Evolutionary conservation across 2,113 vertebrate genomes (phyloP), one percentile per base, ranked within the genome.

Genomic region (Chauna torquata): DNA sequence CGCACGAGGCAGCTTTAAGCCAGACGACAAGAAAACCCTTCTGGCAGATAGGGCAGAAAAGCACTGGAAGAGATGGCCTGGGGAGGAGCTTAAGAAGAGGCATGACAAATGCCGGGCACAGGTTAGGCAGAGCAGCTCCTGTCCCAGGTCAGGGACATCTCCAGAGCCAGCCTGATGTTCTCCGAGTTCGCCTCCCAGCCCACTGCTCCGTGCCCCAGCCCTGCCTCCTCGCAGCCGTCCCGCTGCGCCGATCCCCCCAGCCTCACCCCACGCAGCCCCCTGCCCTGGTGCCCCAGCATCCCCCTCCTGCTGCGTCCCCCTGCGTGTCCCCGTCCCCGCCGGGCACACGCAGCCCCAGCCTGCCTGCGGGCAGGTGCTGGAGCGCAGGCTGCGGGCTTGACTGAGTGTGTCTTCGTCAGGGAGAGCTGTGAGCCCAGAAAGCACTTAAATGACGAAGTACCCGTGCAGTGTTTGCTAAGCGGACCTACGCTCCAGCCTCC

Each of bases 371-470:
- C 69, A 52, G n/a, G 47, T 17, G 30, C 47, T 34, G 34, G 32
- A 47, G 66, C 11, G 3, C 11, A 90, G 68, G 61, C 82, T 95
- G 79, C 34, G 71, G 64, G 62, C 58, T 88, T 90, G 69, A 94
- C 86, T 87, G 82, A 22, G 77, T 76, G 83, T 30, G 19, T 79
- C 84, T 94, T 76, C 70, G 30, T 52, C 13, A 50, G 81, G 61
- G 88, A 87, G 66, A 91, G 65, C 77, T 94, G 91, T 61, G 75
- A 96, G 91, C 47, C 44, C 89, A 82, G 81, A 87, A 79, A 76
- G 78, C 82, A 85, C 71, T 92, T 65, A 59, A 79, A 82, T 7
- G 57, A 76, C 0, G 0, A 92, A 85, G 68, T 25, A 30, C 61
- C 86, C 42, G 11, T 85, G 90, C 87, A 93, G 5, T 52, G 79